Conservation (phyloP, 2,113 vertebrate species). For the Fregata magnificens region DNA sequence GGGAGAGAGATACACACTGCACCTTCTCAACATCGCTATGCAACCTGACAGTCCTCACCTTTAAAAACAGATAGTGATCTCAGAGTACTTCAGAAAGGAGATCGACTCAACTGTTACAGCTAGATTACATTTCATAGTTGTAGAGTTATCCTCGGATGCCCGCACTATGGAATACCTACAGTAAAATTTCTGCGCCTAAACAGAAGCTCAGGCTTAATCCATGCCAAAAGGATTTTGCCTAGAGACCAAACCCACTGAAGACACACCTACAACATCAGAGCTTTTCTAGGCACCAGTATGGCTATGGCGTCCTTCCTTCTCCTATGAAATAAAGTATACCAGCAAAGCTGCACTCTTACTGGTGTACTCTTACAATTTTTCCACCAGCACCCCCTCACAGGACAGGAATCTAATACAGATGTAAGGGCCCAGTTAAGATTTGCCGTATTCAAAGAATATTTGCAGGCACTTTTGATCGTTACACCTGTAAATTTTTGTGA, state of each 20-base stretch:
- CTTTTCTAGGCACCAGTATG: background rate
- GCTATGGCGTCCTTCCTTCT: background rate
- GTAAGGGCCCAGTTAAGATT: background rate
- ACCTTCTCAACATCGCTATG: background rate
- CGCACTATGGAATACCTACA: background rate
- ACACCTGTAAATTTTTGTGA: background rate
- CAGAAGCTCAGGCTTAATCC: background rate
- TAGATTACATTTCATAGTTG: background rate
- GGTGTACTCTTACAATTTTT: background rate
- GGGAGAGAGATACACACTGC: background rate
- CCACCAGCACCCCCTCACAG: background rate
- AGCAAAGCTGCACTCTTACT: background rate
- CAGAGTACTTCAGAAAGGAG: background rate
- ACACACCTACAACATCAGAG: background rate
- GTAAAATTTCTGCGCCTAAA: background rate
- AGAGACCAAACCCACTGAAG: background rate
- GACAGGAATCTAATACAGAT: background rate
- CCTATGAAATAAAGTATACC: background rate
- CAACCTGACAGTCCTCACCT: background rate
- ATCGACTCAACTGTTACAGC: background rate
- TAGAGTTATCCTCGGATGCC: background rate
- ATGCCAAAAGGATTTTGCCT: background rate
- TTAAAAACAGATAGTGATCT: background rate
- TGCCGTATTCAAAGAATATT: background rate
- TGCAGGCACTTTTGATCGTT: background rate